Base-by-base conservation (phyloP, 2,113 vertebrate species). In the Passer montanus region DNA sequence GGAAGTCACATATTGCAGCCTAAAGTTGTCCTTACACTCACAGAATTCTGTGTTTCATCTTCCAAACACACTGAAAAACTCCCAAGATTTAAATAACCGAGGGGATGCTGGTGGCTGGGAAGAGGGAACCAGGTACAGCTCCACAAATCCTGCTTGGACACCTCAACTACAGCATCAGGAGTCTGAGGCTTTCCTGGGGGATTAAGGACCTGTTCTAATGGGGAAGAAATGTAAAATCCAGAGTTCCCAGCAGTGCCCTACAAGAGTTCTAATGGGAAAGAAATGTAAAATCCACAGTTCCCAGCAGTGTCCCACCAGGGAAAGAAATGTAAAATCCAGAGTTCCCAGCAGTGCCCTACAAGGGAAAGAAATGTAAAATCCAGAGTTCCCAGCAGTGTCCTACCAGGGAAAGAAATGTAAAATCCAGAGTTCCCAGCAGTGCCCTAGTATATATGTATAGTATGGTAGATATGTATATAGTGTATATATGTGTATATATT, bases 51-150 rank as follows among this genome's bases (percentile, higher is more conserved):
- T 6, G 3, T 76, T 87, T 90, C 22, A 15, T 30, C n/a, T 70
- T 70, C 44, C 15, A 37, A 47, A 46, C 7, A 6, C 0, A 59
- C 33, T 13, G n/a, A 19, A 37, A 64, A 55, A 7, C 20, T n/a
- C 68, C 22, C 31, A 31, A 15, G 37, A 19, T 73, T 56, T 15
- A 39, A 55, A 30, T 9, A 50, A 55, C 1, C n/a, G 15, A 52
- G 73, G 37, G 55, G 33, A 41, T 52, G 9, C 13, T 2, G 2
- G 18, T 63, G 46, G 59, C 7, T 63, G 30, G 55, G 23, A 9
- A 82, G 52, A 49, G 19, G 35, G 46, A 17, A n/a, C 1, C 1
- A 3, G 22, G 24, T 15, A 17, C 28, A 84, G 22, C 0, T 2
- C 6, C 33, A 60, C 0, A 13, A 72, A 55, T 31, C 17, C 84